A percentile compares a stretch with the other conserved stretches of the same genome.
Conservation (phyloP, 2,113 vertebrate genomes). For the Bombycilla garrulus region DNA sequence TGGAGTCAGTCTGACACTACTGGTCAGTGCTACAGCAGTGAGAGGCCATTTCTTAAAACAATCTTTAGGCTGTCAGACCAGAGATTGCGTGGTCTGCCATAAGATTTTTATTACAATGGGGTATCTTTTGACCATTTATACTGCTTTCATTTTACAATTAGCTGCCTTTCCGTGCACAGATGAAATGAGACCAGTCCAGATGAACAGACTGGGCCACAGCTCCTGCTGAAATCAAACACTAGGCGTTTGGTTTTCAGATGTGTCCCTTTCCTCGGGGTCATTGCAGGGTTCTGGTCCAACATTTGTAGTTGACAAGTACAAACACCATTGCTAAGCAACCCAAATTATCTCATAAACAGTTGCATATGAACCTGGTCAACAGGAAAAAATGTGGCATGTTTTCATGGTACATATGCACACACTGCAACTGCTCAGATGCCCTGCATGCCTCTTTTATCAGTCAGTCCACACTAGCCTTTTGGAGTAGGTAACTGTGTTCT, state of each 20-base stretch:
- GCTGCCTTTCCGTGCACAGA: rapidly evolving
- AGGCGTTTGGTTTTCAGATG: neutral
- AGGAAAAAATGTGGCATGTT: neutral
- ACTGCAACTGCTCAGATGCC: neutral
- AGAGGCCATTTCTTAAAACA: neutral
- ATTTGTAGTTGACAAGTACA: neutral
- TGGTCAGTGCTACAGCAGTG: neutral
- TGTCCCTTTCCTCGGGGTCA: neutral
- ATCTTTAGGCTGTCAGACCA: neutral
- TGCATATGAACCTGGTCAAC: neutral
- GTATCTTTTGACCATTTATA: neutral
- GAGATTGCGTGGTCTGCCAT: neutral
- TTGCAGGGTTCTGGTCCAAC: neutral
- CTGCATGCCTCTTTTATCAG: neutral
- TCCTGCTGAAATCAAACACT: neutral
- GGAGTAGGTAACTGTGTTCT: neutral
- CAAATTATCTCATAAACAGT: neutral
- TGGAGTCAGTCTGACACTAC: neutral
- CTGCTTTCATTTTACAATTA: neutral
- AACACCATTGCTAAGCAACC: neutral
- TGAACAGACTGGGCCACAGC: neutral
- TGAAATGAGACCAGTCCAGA: neutral
- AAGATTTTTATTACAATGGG: neutral
- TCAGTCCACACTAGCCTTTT: neutral
- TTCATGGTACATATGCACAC: neutral